Base-by-base conservation (phyloP, 1,140 invertebrate genomes). In the Hylaeus volcanicus region DNA sequence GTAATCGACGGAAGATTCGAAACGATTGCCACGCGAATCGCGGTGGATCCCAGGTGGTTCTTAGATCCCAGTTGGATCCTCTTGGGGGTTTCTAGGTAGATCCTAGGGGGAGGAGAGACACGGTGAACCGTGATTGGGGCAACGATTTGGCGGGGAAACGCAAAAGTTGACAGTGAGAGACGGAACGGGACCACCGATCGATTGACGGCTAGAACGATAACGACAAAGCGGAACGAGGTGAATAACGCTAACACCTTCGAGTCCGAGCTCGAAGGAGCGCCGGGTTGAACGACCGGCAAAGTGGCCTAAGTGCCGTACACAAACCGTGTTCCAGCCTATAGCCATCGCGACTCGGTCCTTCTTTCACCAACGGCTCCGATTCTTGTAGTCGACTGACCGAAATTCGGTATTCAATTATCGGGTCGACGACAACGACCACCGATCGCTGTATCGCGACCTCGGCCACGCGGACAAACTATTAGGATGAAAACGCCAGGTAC, bases 231-330 rank as follows among this genome's bases (percentile, higher is more conserved):
- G 63, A 66, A 81, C 77, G 77, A 78, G 56, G 26, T 64, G 72
- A 84, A 72, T 78, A 78, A 86, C 66, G 77, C 53, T 53, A 76
- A 58, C 70, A 70, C 65, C 69, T 79, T 58, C 43, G 51, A 51
- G 51, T 69, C 37, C 58, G 70, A 70, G 68, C 83, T 82, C 69
- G 76, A 68, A 78, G 56, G 70, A 78, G 69, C 78, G 74, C 63
- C 69, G 73, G 79, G 87, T 87, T 89, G 87, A 89, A 88, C 74
- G 88, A 88, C 88, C 88, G 82, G 65, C 75, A 86, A 84, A 89
- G 78, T 88, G 82, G 86, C 11, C 43, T 51, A 68, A 68, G 65
- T 66, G 43, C 64, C 15, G 74, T 68, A 74, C 48, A 76, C 79
- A 68, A 79, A 85, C 74, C 39, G 39, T 77, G 65, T 69, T 12